phyloP scores from a whole-genome alignment of 2,113 vertebrate species.

The Pelecanus crispus region DNA sequence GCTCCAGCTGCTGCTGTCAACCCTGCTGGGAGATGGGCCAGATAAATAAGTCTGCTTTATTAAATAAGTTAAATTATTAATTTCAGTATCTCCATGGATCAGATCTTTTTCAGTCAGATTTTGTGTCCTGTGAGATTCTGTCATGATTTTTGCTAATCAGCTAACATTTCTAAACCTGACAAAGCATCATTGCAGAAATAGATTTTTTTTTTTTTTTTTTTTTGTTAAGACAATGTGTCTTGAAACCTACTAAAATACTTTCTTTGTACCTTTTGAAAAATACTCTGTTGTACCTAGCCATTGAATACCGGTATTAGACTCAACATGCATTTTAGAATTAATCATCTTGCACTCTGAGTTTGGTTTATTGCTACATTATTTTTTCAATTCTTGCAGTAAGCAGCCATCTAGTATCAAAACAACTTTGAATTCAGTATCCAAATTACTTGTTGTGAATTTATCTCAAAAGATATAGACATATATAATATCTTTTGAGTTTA shows the following conservation, averaged over 20 bases:
- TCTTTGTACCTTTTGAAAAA: neutral
- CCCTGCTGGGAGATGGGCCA: neutral
- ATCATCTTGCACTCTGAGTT: neutral
- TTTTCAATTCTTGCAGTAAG: neutral
- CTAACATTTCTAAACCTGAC: neutral
- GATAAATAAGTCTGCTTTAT: neutral
- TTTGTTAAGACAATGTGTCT: neutral
- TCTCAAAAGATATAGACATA: neutral
- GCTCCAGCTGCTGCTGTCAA: neutral
- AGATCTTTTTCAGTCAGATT: neutral
- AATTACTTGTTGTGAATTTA: neutral
- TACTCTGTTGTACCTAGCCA: neutral
- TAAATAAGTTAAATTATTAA: neutral
- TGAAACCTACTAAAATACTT: neutral
- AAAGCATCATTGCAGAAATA: neutral
- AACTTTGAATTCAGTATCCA: neutral
- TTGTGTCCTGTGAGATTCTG: neutral
- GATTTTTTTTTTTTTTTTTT: no score
- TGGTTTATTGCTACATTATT: neutral
- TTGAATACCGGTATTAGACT: neutral
- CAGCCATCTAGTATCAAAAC: neutral
- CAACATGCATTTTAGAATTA: neutral
- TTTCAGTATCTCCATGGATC: neutral
- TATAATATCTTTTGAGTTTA: neutral
- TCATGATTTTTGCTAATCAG: neutral